These are phyloP conservation scores for Tenualosa ilisha DNA, from an alignment of 2,797 vertebrate species.

Conservation along the genomic window DNA sequence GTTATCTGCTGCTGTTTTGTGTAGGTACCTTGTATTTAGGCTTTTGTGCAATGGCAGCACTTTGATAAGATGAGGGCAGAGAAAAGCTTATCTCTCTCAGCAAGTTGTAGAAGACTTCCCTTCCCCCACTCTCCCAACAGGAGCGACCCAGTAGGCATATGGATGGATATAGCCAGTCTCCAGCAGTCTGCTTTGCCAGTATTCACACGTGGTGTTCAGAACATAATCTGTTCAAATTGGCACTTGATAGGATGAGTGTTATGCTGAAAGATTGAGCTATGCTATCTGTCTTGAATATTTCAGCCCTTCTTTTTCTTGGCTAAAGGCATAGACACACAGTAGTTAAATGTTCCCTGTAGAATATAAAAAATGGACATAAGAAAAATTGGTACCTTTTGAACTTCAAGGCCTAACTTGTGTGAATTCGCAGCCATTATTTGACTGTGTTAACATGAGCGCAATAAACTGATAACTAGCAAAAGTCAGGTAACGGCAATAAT, in stretches of 20 bases:
- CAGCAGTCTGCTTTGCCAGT: neutral
- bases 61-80: conserved; percentile 44
- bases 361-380: too few species aligned
- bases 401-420: too few species aligned
- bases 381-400: too few species aligned
- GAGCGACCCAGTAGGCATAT: neutral
- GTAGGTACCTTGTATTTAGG: conserved; percentile 47
- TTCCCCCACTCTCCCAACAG: neutral
- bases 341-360: too few species aligned
- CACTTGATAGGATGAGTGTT: too few species aligned
- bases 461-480: too few species aligned
- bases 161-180: neutral
- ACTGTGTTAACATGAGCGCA: too few species aligned
- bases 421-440: too few species aligned
- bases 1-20: conserved; percentile 60
- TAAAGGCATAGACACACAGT: neutral
- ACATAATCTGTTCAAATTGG: neutral
- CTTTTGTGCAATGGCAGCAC: conserved; percentile 47
- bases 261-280: neutral
- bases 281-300: too few species aligned
- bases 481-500: too few species aligned
- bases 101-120: neutral
- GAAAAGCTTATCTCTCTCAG: neutral
- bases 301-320: too few species aligned
- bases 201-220: neutral